Evolutionary conservation across 2,888 invertebrate species (phyloP), one percentile per base, ranked within the genome.

Genomic region (Catocala fraxini): DNA sequence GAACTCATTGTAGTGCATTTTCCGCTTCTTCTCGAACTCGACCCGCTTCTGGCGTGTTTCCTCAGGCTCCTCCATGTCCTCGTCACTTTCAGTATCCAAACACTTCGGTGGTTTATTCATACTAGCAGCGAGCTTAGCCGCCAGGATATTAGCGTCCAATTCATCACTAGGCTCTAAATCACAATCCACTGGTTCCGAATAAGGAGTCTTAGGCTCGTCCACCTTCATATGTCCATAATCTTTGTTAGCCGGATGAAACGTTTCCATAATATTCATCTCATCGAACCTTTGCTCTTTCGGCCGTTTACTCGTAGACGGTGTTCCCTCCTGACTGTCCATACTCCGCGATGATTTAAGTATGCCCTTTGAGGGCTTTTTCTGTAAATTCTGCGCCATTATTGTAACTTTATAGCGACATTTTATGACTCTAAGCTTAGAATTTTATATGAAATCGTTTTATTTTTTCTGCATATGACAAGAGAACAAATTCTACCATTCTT

Each of bases 221-320:
- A 93, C 91, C 93, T 99, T 99, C 99, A 99, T 99, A 85, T 99
- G 99, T 7, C 99, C 99, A 91, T 99, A 99, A 92, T 99, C 99
- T 94, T 99, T 99, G 89, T 98, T 98, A 25, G 97, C 95, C 47
- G 99, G 99, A 95, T 99, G 99, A 83, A 99, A 96, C 0, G 99
- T 99, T 75, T 99, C 99, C 80, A 99, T 95, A 74, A 99, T 99
- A 93, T 99, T 99, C 96, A 99, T 98, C 95, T 99, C 99, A 91
- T 99, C 99, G 95, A 98, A 99, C 95, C 98, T 97, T 84, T 98
- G 95, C 86, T 95, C 95, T 84, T 96, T 96, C 62, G 89, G 71
- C 65, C 93, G 88, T 72, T 92, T 92, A 73, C 94, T 94, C 9
- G 93, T 90, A 6, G 93, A 91, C 56, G 93, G 88, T 55, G 87